phyloP scores from a whole-genome alignment of 2,888 invertebrate species.

The Epicampocera succincta region DNA sequence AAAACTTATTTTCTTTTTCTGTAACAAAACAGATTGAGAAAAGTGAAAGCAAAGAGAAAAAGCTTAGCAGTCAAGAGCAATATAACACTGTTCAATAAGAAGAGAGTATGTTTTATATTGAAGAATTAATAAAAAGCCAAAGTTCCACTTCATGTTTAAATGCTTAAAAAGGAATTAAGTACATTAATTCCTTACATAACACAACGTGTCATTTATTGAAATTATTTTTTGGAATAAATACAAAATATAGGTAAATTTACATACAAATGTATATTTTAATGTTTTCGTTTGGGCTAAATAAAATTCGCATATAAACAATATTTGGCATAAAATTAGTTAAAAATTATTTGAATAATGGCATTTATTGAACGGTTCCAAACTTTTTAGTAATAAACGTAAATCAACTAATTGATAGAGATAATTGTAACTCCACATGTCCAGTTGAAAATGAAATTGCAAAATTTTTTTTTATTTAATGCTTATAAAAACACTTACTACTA shows the following conservation, averaged over 20 bases:
- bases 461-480: slow-evolving; percentile 50
- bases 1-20: neutral
- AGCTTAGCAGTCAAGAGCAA: slow-evolving; percentile 41
- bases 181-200: slow-evolving; percentile 1
- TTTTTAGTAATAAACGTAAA: neutral
- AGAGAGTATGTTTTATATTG: slow-evolving; percentile 60
- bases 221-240: slow-evolving; percentile 38
- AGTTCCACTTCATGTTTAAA: slow-evolving; percentile 53
- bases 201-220: slow-evolving; percentile 38
- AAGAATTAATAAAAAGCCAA: slow-evolving; percentile 65
- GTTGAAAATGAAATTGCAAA: slow-evolving; percentile 27
- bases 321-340: slow-evolving; percentile 39
- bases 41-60: slow-evolving; percentile 69
- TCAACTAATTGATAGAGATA: slow-evolving; percentile 14
- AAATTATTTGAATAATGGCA: slow-evolving; percentile 3
- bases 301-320: neutral
- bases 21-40: slow-evolving; percentile 44
- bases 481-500: slow-evolving; percentile 50
- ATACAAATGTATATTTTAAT: slow-evolving; percentile 6
- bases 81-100: slow-evolving; percentile 55
- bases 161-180: slow-evolving; percentile 39
- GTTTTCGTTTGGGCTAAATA: slow-evolving; percentile 37
- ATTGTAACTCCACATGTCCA: slow-evolving; percentile 56
- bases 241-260: slow-evolving; percentile 1
- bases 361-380: slow-evolving; percentile 33